Evolutionary conservation across 2,888 invertebrate genomes (phyloP).

Genomic region (Lithophane ornitopus): DNA sequence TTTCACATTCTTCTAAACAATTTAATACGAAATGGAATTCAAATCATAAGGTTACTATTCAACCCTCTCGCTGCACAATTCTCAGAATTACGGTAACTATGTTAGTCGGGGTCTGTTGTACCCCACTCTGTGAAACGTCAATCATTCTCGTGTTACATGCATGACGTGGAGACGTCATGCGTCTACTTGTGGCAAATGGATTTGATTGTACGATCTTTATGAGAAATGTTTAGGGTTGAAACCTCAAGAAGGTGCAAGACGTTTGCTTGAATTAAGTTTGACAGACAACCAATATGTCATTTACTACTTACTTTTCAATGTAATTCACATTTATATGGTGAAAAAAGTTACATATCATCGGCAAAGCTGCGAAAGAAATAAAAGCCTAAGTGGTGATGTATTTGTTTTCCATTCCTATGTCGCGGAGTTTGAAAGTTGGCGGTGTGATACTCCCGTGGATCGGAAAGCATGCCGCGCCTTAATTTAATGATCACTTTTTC

Average conservation of each 20-base stretch:
- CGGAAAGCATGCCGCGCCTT: no score
- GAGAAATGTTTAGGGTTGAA: constrained; percentile 20
- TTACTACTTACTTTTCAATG: neutral
- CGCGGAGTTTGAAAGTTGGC: neutral
- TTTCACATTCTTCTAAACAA: constrained; percentile 12
- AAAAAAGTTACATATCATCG: neutral
- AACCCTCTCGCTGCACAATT: constrained; percentile 54
- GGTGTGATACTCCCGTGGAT: neutral
- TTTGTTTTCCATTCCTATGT: neutral
- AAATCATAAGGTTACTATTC: constrained; percentile 22
- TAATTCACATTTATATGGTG: neutral
- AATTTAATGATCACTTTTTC: no score
- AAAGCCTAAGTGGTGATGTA: neutral
- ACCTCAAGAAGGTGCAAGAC: neutral
- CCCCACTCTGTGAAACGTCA: constrained; percentile 57
- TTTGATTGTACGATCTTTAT: constrained; percentile 53
- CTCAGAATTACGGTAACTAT: constrained; percentile 38
- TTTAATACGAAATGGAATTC: constrained; percentile 6
- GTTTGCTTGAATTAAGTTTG: neutral
- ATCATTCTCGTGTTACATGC: constrained; percentile 52
- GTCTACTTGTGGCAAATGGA: constrained; percentile 38
- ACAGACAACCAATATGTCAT: neutral
- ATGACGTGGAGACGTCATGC: constrained; percentile 56
- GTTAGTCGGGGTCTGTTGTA: constrained; percentile 54
- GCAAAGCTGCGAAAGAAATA: neutral